phyloP scores from a whole-genome alignment of 2,113 vertebrate genomes.

The Malurus elegans region DNA sequence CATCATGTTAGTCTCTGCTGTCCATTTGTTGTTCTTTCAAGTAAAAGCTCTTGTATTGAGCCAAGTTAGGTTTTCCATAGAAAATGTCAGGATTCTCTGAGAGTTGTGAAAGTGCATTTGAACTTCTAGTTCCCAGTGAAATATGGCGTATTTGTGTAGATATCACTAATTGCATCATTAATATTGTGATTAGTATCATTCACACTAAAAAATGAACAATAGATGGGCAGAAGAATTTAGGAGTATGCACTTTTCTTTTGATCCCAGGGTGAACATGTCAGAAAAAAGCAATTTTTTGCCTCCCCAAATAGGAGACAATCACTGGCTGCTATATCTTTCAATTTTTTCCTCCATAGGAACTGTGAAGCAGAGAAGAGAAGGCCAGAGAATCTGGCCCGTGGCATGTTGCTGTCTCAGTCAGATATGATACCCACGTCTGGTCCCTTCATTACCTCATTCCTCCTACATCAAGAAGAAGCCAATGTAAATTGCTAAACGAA shows the following conservation, averaged over 20 bases:
- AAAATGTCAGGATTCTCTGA: not conserved
- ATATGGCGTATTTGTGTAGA: not conserved
- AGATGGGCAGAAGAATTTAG: not conserved
- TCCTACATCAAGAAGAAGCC: constrained; percentile 45
- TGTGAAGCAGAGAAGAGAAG: not conserved
- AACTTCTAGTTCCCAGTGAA: not conserved
- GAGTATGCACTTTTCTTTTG: not conserved
- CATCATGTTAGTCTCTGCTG: not conserved
- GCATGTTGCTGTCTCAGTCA: not conserved
- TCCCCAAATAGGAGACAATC: not conserved
- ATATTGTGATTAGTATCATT: not conserved
- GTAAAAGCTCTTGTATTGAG: not conserved
- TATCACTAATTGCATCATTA: not conserved
- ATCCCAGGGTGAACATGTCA: not conserved
- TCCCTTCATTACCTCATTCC: constrained; percentile 47
- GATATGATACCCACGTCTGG: constrained; percentile 5
- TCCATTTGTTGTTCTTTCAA: not conserved
- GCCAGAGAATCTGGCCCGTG: not conserved
- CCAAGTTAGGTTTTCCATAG: not conserved
- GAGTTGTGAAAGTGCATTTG: not conserved
- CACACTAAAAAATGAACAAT: not conserved
- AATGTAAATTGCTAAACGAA: constrained; percentile 47
- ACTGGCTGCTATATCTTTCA: not conserved
- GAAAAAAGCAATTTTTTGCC: not conserved
- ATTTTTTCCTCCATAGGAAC: not conserved